Base-by-base conservation (phyloP, 92 coral and sea anemone species). In the Heteractis magnifica region DNA sequence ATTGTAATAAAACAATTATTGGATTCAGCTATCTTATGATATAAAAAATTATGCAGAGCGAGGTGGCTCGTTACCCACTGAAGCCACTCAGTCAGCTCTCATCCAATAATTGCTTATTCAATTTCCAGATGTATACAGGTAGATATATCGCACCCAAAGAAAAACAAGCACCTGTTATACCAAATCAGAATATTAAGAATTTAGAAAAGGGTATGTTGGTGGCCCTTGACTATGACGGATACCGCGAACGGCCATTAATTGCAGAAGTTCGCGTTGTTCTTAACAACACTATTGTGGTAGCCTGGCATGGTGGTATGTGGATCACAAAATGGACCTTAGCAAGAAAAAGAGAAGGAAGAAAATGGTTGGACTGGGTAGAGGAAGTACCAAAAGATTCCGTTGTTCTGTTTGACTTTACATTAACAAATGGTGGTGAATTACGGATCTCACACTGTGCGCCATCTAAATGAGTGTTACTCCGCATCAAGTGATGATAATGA, bases 241-340 rank as follows among this genome's bases (percentile, higher is more conserved):
- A 55, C 52, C 49, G 65, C 14, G 85, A 81, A 56, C 81, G 70
- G 4, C 89, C 86, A 20, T 79, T 73, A 15, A 71, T 87, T 23
- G 90, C 82, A 6, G 71, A 71, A 56, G 83, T 87, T 8, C 21
- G 49, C 16, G 79, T 71, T 11, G 7, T 87, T 75, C 53, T 16
- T 10, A 86, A 72, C 5, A 79, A 77, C 48, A 48, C 51, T 49
- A 72, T 87, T 50, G 73, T 60, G 16, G 72, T 82, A 2, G 68
- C 64, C 3, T 81, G 83, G 86, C 51, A 76, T 70, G n/a, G 71
- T 68, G 90, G 90, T 4, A 52, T 68, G 44, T 87, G 86, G 90
- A 75, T 86, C 0, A 73, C 86, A 8, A 41, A 71, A 1, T 87
- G 82, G 86, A 53, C 76, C 14, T 59, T 68, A 16, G 77, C 80